Conservation (phyloP, 64 coral and sea anemone genomes). For the Dendronephthya gigantea region DNA sequence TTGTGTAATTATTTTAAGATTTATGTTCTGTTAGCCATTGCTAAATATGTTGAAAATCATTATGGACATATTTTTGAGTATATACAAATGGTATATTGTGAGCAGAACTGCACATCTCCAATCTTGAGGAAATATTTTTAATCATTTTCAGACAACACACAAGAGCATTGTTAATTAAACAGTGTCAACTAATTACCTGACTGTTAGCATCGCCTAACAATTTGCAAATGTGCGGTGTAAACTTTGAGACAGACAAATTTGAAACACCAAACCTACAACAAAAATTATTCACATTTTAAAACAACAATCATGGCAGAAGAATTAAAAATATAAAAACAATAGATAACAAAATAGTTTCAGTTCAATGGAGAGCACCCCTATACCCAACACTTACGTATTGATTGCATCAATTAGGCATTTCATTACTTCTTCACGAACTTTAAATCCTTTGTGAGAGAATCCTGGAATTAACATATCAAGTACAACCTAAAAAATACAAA, state of each 20-base stretch:
- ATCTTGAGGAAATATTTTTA: no score
- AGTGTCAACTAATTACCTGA: no score
- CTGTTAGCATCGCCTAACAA: conserved; percentile 91
- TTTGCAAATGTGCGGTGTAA: conserved; percentile 96
- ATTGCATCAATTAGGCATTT: conserved; percentile 60
- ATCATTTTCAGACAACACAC: no score
- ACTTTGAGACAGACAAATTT: conserved; percentile 72
- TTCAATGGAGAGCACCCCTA: neutral
- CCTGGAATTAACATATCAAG: conserved; percentile 79
- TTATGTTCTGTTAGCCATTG: no score
- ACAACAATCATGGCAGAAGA: neutral
- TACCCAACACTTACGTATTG: conserved; percentile 46
- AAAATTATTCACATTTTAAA: neutral
- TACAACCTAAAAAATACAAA: conserved; percentile 54
- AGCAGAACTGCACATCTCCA: no score
- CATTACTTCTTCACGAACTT: conserved; percentile 95
- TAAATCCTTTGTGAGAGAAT: conserved; percentile 79
- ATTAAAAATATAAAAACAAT: neutral
- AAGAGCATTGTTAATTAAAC: neutral
- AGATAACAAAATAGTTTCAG: neutral
- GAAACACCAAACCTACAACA: conserved; percentile 73
- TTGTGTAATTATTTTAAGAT: no score
- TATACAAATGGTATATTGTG: no score
- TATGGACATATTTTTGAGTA: no score
- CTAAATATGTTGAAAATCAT: no score